phyloP scores from a whole-genome alignment of 2,113 vertebrate genomes.

The Melanocharis versteri region DNA sequence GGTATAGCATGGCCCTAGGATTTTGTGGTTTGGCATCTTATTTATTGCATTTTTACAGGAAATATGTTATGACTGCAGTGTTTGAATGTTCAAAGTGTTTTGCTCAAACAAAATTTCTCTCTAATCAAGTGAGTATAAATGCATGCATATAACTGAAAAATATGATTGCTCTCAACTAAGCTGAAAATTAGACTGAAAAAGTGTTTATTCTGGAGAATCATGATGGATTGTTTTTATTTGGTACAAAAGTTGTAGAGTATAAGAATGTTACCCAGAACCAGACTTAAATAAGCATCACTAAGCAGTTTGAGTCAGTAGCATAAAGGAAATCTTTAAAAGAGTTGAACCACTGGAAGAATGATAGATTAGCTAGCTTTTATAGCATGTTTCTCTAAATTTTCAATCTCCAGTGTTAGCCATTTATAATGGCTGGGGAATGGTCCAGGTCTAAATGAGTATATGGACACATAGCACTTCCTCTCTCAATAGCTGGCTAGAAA shows the following conservation, averaged over 20 bases:
- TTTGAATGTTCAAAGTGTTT: not conserved
- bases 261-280: not conserved
- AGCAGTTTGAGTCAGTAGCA: not conserved
- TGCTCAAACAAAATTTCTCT: not conserved
- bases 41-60: not conserved
- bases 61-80: not conserved
- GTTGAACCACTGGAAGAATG: not conserved
- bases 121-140: not conserved
- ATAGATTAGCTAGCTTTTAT: not conserved
- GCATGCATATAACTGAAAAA: not conserved
- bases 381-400: slow-evolving; percentile 14
- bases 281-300: not conserved
- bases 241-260: not conserved
- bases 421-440: not conserved
- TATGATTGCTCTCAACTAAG: not conserved
- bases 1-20: not conserved
- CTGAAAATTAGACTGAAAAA: not conserved
- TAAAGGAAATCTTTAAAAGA: not conserved
- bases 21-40: not conserved
- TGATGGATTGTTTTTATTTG: not conserved
- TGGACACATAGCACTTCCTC: not conserved
- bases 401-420: not conserved
- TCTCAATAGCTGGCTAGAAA: not conserved
- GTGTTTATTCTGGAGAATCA: not conserved
- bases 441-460: not conserved